These are phyloP conservation scores for Boloria euphrosyne DNA, from an alignment of 2,888 invertebrate species.

Conservation along the genomic window DNA sequence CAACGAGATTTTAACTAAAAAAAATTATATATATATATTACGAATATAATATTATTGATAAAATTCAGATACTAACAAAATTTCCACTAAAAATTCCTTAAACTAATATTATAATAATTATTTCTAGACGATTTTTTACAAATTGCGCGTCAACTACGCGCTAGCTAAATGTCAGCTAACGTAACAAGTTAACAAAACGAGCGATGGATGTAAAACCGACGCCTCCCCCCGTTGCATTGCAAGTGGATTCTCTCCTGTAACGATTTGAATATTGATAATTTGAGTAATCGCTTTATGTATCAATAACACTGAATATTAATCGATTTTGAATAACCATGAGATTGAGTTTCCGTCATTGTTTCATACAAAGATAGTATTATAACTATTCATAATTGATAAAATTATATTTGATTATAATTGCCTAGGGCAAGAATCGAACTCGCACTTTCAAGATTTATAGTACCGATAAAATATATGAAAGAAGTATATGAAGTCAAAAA, in stretches of 20 bases:
- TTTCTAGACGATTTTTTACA: conserved; percentile 43
- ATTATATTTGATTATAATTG: too few species aligned
- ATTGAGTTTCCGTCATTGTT: neutral
- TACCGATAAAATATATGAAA: neutral
- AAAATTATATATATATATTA: neutral
- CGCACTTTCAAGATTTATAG: neutral
- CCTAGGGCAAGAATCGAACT: conserved; percentile 7
- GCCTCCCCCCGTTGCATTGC: conserved; percentile 78
- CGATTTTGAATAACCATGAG: conserved; percentile 4
- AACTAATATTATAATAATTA: conserved; percentile 5
- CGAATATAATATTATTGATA: neutral
- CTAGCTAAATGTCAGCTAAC: conserved; percentile 72
- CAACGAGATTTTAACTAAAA: neutral
- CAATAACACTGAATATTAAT: conserved; percentile 10
- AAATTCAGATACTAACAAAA: conserved; percentile 7
- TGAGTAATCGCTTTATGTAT: conserved; percentile 9
- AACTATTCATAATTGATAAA: too few species aligned
- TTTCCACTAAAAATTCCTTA: conserved; percentile 18
- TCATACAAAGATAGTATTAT: too few species aligned
- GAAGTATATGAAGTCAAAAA: too few species aligned
- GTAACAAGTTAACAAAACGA: conserved; percentile 53
- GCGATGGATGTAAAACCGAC: conserved; percentile 58
- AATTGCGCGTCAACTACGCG: conserved; percentile 64
- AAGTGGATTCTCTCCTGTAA: conserved; percentile 76
- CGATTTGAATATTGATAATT: conserved; percentile 34